phyloP scores from a whole-genome alignment of 2,797 vertebrate species.

The Lepus oiostolus region DNA sequence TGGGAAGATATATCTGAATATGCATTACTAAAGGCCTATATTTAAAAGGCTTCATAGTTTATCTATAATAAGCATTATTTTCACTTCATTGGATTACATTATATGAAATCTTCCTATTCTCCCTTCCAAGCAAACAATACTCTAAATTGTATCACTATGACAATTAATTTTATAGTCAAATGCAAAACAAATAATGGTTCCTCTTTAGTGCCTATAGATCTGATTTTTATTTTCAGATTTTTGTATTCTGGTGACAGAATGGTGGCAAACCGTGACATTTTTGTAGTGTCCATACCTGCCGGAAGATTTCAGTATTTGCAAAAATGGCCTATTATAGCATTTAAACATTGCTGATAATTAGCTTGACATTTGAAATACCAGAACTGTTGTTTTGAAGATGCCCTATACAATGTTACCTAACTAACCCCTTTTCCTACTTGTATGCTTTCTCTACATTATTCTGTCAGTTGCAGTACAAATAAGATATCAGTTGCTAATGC shows the following conservation, averaged over 20 bases:
- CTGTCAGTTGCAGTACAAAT: conserved; percentile 93
- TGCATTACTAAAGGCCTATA: conserved; percentile 75
- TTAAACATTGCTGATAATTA: conserved; percentile 95
- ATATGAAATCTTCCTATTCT: conserved; percentile 80
- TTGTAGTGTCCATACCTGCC: conserved; percentile 91
- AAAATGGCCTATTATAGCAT: conserved; percentile 91
- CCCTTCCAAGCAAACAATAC: conserved; percentile 83
- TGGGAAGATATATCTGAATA: conserved; percentile 79
- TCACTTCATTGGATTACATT: conserved; percentile 78
- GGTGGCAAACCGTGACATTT: conserved; percentile 90
- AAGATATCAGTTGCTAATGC: conserved; percentile 91
- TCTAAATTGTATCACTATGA: conserved; percentile 76
- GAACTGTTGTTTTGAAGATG: conserved; percentile 94
- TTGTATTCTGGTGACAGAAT: conserved; percentile 87
- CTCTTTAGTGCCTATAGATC: conserved; percentile 83
- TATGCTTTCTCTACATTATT: conserved; percentile 90
- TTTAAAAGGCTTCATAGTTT: conserved; percentile 81
- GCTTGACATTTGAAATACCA: conserved; percentile 94
- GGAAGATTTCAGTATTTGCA: conserved; percentile 87
- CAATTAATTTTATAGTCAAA: conserved; percentile 86
- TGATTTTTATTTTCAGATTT: conserved; percentile 84
- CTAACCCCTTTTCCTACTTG: conserved; percentile 91
- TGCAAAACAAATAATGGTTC: conserved; percentile 86
- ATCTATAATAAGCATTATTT: conserved; percentile 83
- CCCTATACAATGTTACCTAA: conserved; percentile 94